Conservation (phyloP, 2,797 vertebrate species). For the Lutjanus campechanus region DNA sequence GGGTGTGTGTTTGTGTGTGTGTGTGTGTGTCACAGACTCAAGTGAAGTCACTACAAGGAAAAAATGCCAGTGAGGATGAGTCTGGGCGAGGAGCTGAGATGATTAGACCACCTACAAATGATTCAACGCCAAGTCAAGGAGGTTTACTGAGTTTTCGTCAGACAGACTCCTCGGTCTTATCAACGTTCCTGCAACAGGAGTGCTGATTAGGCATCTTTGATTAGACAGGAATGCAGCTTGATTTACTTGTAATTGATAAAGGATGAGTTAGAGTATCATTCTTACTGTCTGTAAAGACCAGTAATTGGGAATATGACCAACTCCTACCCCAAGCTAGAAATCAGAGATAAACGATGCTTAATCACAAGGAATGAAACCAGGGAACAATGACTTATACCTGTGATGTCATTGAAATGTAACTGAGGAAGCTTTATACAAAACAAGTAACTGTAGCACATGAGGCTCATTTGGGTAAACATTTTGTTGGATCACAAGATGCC, state of each 20-base stretch:
- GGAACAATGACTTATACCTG: constrained; percentile 1
- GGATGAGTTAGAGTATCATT: constrained; percentile 59
- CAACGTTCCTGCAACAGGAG: constrained; percentile 61
- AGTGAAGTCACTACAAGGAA: constrained; percentile 60
- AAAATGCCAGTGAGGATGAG: constrained; percentile 70
- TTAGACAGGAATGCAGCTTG: constrained; percentile 63
- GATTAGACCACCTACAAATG: constrained; percentile 82
- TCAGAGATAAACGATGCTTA: constrained; percentile 42
- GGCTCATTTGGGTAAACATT: neutral
- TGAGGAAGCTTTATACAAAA: constrained; percentile 13
- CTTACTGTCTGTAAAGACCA: constrained; percentile 42
- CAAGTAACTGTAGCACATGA: neutral
- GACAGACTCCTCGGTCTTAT: constrained; percentile 63
- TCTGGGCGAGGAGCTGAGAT: constrained; percentile 67
- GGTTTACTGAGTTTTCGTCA: constrained; percentile 58
- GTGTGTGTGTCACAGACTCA: constrained; percentile 44
- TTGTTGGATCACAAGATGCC: neutral
- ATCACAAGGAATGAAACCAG: constrained; percentile 33
- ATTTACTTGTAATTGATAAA: constrained; percentile 65
- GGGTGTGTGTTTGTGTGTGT: constrained; percentile 9
- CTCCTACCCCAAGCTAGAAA: constrained; percentile 40
- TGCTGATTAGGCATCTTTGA: constrained; percentile 66
- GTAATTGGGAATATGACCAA: constrained; percentile 40
- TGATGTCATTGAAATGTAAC: neutral
- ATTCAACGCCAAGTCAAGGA: constrained; percentile 53